phyloP scores from a whole-genome alignment of 1,140 invertebrate genomes.

The Paracyclopina nana region DNA sequence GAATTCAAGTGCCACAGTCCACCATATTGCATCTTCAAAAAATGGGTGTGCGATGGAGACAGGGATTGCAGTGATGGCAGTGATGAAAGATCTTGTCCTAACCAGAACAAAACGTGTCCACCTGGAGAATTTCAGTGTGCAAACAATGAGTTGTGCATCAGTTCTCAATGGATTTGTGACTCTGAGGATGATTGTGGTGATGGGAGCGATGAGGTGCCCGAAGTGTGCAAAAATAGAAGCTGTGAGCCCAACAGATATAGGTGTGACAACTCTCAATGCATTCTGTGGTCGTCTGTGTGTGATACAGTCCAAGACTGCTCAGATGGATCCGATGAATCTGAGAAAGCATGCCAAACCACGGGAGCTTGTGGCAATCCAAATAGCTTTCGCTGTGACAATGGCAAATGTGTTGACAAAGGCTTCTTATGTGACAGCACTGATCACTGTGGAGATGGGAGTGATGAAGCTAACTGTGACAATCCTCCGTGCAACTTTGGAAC shows the following conservation, averaged over 20 bases:
- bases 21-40: slow-evolving; percentile 31
- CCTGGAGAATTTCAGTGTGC: slow-evolving; percentile 18
- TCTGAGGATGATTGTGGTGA: slow-evolving; percentile 51
- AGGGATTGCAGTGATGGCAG: slow-evolving; percentile 35
- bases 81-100: slow-evolving; percentile 28
- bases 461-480: slow-evolving; percentile 34
- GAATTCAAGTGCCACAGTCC: slow-evolving; percentile 36
- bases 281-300: slow-evolving; percentile 21
- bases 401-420: slow-evolving; percentile 20
- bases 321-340: slow-evolving; percentile 26
- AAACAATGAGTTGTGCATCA: slow-evolving; percentile 14
- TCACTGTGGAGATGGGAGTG: slow-evolving; percentile 33
- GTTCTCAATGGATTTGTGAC: slow-evolving; percentile 46
- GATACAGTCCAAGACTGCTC: slow-evolving; percentile 26
- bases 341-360: slow-evolving; percentile 23
- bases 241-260: slow-evolving; percentile 1
- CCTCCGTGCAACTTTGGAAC: slow-evolving; percentile 39
- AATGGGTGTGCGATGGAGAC: slow-evolving; percentile 40
- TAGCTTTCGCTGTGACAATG: slow-evolving; percentile 18
- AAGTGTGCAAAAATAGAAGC: neutral
- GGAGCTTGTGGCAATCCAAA: slow-evolving; percentile 24
- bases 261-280: slow-evolving; percentile 11
- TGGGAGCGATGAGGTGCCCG: slow-evolving; percentile 26
- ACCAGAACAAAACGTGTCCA: slow-evolving; percentile 22
- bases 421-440: slow-evolving; percentile 26